phyloP scores from a whole-genome alignment of 2,888 invertebrate species.

The Pollenia angustigena region DNA sequence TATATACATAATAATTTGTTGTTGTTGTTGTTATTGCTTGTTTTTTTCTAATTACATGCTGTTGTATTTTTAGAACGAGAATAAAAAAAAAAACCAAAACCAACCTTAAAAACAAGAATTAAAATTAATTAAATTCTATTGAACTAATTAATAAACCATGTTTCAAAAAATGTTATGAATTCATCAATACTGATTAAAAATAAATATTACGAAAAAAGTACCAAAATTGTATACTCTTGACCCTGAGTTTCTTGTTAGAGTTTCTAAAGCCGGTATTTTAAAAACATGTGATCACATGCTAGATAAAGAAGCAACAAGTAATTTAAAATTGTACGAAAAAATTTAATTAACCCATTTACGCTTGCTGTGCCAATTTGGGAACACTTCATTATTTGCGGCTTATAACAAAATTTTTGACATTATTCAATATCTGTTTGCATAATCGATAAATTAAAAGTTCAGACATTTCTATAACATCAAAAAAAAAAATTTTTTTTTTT shows the following conservation, averaged over 20 bases:
- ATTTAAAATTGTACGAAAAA: too few relatives aligned
- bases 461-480: too few relatives aligned
- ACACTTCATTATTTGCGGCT: too few relatives aligned
- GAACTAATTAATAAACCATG: conserved; percentile 26
- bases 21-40: conserved; percentile 4
- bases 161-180: conserved; percentile 13
- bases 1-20: conserved; percentile 5
- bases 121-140: conserved; percentile 8
- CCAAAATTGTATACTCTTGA: conserved; percentile 39
- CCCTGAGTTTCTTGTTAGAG: not conserved
- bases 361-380: too few relatives aligned
- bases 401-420: too few relatives aligned
- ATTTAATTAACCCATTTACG: too few relatives aligned
- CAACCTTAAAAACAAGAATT: conserved; percentile 8
- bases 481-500: too few relatives aligned
- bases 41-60: conserved; percentile 41
- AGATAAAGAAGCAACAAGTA: too few relatives aligned
- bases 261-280: too few relatives aligned
- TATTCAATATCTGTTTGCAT: too few relatives aligned
- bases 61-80: conserved; percentile 37
- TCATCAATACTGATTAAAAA: not conserved
- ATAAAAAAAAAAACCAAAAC: not conserved
- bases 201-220: not conserved
- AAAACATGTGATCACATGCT: too few relatives aligned
- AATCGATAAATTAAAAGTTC: too few relatives aligned